Evolutionary conservation across 2,113 vertebrate genomes (phyloP), one percentile per base, ranked within the genome.

Genomic region (Psammodynastes pulverulentus): DNA sequence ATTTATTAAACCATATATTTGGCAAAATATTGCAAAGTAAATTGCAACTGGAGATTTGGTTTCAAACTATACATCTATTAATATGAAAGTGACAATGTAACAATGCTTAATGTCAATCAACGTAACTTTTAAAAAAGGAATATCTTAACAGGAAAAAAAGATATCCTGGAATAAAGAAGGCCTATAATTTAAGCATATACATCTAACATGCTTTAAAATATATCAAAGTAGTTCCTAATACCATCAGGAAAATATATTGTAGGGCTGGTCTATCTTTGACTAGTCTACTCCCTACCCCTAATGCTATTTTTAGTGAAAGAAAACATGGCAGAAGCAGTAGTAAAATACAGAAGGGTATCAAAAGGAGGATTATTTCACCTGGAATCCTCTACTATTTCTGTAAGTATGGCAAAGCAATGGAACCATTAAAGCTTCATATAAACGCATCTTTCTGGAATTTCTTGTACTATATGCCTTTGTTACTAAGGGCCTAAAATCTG

Each of bases 111-210:
- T 58, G 54, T 58, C 52, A 53, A 24, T 58, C 56, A 58, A 3
- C 9, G 3, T 58, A 26, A 58, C 3, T 58, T 49, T 51, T 4
- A 26, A 52, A 62, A 92, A 51, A 5, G 5, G n/a, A 17, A 29
- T 24, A 26, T 2, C 1, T 17, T n/a, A 17, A 48, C n/a, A 5
- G 3, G 24, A 10, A 29, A 53, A 58, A 0, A 51, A 3, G 26
- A 17, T 52, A 9, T 15, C 0, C 0, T 12, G 23, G 4, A 92
- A 9, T 0, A 1, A 17, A 0, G 39, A 12, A 89, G 79, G 26
- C 89, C 8, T 8, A 23, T 49, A n/a, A 10, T 43, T 67, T 15
- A 5, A 48, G 24, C 1, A 17, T 1, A 72, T 90, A n/a, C 0
- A 0, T 10, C 67, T 54, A 34, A 9, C 29, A 43, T 29, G 17